Evolutionary conservation across 2,797 vertebrate genomes (phyloP).

Genomic region (Oreortyx pictus): DNA sequence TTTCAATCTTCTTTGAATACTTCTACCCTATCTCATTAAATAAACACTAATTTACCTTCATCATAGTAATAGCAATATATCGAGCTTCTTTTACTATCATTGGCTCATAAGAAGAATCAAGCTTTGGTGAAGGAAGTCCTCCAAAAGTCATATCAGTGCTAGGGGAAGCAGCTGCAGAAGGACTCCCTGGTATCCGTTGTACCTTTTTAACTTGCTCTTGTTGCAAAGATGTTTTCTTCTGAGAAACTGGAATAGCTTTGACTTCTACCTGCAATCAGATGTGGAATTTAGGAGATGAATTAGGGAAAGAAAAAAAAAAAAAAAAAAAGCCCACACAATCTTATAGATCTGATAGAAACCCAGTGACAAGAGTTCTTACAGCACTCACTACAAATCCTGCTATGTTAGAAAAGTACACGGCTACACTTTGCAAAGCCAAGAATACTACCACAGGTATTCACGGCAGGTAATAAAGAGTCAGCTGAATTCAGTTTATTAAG

Average conservation of each 20-base stretch:
- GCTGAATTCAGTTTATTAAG: not conserved
- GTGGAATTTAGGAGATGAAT: not conserved
- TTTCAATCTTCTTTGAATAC: not conserved
- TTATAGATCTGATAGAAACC: not conserved
- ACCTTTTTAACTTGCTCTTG: constrained; percentile 91
- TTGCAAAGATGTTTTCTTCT: constrained; percentile 94
- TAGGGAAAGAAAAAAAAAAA: not conserved
- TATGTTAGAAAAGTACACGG: not conserved
- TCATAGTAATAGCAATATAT: constrained; percentile 99
- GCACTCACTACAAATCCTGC: not conserved
- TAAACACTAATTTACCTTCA: constrained; percentile 89
- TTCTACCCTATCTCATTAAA: not conserved
- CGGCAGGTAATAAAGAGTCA: not conserved
- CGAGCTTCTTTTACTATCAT: constrained; percentile 99
- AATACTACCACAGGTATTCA: too few species aligned
- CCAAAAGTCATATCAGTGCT: constrained; percentile 93
- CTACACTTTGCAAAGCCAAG: not conserved
- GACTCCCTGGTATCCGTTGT: constrained; percentile 91
- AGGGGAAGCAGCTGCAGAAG: constrained; percentile 79
- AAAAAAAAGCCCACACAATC: not conserved
- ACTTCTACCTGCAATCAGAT: constrained; percentile 90
- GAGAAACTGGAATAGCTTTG: constrained; percentile 97
- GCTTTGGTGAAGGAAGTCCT: constrained; percentile 92
- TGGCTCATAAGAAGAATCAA: constrained; percentile 97
- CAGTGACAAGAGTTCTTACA: not conserved